phyloP scores from a whole-genome alignment of 2,113 vertebrate genomes.

The Mormyrus lacerda region DNA sequence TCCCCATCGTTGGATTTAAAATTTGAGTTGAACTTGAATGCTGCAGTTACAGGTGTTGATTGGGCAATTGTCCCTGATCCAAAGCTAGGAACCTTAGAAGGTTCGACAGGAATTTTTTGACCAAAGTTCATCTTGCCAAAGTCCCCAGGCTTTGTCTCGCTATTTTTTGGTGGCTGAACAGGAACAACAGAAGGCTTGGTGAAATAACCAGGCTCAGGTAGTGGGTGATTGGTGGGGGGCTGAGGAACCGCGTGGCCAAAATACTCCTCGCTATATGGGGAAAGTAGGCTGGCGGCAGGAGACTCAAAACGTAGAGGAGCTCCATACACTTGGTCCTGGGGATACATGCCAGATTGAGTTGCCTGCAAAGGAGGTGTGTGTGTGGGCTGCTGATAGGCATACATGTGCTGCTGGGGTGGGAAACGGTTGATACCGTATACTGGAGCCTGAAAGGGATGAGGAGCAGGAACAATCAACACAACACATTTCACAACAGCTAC shows the following conservation, averaged over 20 bases:
- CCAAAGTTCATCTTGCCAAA: slow-evolving; percentile 74
- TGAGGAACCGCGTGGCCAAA: slow-evolving; percentile 76
- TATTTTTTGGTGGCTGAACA: slow-evolving; percentile 61
- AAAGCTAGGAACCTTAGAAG: slow-evolving; percentile 62
- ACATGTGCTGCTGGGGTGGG: slow-evolving; percentile 83
- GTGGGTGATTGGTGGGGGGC: slow-evolving; percentile 73
- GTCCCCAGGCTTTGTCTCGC: slow-evolving; percentile 70
- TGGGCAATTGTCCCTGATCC: slow-evolving; percentile 55
- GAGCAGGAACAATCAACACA: slow-evolving; percentile 18
- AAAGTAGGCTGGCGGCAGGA: slow-evolving; percentile 74
- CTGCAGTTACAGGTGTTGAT: slow-evolving; percentile 59
- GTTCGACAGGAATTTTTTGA: slow-evolving; percentile 65
- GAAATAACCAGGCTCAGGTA: slow-evolving; percentile 94
- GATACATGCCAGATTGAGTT: slow-evolving; percentile 75
- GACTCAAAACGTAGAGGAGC: slow-evolving; percentile 81
- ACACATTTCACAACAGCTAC: not conserved
- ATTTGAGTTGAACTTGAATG: slow-evolving; percentile 95
- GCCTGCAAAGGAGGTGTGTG: slow-evolving; percentile 85
- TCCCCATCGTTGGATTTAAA: slow-evolving; percentile 95
- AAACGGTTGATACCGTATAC: slow-evolving; percentile 85
- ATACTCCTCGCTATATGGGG: slow-evolving; percentile 87
- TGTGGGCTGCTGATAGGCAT: slow-evolving; percentile 79
- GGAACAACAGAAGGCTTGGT: slow-evolving; percentile 72
- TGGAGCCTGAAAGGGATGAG: slow-evolving; percentile 60
- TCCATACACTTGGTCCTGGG: slow-evolving; percentile 81